Evolutionary conservation across 2,888 invertebrate genomes (phyloP).

Genomic region (Pharmacophagus antenor): DNA sequence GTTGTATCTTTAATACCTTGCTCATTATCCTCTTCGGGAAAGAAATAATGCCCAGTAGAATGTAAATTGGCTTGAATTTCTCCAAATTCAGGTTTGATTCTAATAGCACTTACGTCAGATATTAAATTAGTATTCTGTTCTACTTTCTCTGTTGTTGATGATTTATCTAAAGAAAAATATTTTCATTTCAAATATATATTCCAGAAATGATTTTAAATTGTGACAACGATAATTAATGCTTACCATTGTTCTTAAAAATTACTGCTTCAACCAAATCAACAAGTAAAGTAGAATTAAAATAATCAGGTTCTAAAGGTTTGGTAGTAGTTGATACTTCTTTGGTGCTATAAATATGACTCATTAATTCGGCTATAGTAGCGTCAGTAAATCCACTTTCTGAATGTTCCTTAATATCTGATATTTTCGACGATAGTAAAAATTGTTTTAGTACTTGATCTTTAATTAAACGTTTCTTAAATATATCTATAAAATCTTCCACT

Average conservation of each 20-base stretch:
- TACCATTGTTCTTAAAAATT: conserved; percentile 68
- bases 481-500: conserved; percentile 62
- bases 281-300: conserved; percentile 66
- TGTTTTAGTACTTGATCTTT: conserved; percentile 62
- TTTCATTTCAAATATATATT: no score
- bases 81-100: conserved; percentile 63
- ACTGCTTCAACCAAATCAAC: conserved; percentile 72
- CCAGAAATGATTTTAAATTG: conserved; percentile 1
- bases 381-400: conserved; percentile 51
- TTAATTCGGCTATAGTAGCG: conserved; percentile 59
- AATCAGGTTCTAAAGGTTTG: conserved; percentile 49
- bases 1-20: conserved; percentile 47
- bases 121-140: conserved; percentile 39
- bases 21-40: conserved; percentile 66
- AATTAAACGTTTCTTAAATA: conserved; percentile 62
- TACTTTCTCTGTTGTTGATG: conserved; percentile 38
- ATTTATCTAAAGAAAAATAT: conserved; percentile 57
- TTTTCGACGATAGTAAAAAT: conserved; percentile 46
- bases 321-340: conserved; percentile 49
- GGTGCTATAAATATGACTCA: conserved; percentile 62
- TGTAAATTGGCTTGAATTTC: conserved; percentile 56
- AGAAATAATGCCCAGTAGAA: conserved; percentile 71
- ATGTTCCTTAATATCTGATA: conserved; percentile 35
- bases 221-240: conserved; percentile 6
- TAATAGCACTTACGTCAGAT: conserved; percentile 51